Evolutionary conservation across 1,140 invertebrate genomes (phyloP).

Genomic region (Drosophila jambulina): DNA sequence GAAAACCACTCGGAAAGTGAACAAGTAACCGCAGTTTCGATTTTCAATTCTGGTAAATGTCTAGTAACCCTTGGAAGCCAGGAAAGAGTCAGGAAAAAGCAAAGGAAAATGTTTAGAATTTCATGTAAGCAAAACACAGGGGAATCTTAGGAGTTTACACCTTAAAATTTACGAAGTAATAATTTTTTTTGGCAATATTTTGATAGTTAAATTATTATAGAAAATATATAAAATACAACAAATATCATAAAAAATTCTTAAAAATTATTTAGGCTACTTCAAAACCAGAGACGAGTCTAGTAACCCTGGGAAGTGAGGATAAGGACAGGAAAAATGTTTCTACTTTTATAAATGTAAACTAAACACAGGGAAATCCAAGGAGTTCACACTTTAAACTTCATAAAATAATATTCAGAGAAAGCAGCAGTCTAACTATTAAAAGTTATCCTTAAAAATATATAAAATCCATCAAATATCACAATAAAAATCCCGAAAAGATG

Average conservation of each 20-base stretch:
- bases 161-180: background rate
- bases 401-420: background rate
- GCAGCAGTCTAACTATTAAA: background rate
- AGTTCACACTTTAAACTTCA: background rate
- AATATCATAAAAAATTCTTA: too few species aligned
- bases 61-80: background rate
- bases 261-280: too few species aligned
- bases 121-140: background rate
- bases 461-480: background rate
- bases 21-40: slow-evolving; percentile 66
- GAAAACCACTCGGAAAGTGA: slow-evolving; percentile 37
- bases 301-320: too few species aligned
- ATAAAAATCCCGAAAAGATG: slow-evolving; percentile 11
- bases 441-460: background rate
- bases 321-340: background rate
- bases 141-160: background rate
- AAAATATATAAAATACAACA: too few species aligned
- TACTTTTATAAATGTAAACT: slow-evolving; percentile 3
- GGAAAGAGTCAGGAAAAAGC: background rate
- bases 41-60: slow-evolving; percentile 66
- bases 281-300: too few species aligned
- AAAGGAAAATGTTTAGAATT: background rate
- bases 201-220: too few species aligned
- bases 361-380: background rate
- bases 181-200: too few species aligned